Percentiles rank a stretch among this genome's conserved stretches.
Evolutionary conservation across 2,888 invertebrate species (phyloP).

Genomic region (Ecliptopera silaceata): DNA sequence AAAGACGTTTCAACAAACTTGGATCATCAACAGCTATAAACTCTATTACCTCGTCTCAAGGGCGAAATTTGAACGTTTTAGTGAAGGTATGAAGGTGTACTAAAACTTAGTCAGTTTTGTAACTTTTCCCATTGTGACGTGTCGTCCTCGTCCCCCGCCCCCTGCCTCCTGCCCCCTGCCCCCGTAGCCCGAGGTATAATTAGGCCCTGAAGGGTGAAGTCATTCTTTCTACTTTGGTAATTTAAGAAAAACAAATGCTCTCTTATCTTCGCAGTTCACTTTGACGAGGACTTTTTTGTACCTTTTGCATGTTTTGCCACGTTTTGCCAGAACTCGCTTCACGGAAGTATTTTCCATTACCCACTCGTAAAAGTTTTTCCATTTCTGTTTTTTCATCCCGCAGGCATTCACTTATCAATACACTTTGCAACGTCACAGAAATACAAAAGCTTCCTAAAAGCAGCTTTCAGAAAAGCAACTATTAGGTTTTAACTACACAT

Average conservation of each 20-base stretch:
- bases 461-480: constrained; percentile 9
- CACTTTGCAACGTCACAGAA: constrained; percentile 2
- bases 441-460: constrained; percentile 10
- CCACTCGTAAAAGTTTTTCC: not conserved
- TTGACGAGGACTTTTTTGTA: constrained; percentile 7
- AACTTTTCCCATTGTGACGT: constrained; percentile 71
- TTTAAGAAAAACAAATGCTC: constrained; percentile 48
- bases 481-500: constrained; percentile 2
- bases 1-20: constrained; percentile 47
- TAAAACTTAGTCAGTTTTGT: constrained; percentile 60
- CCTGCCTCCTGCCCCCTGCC: no score
- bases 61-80: constrained; percentile 41
- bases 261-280: constrained; percentile 23
- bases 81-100: constrained; percentile 38
- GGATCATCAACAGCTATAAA: constrained; percentile 24
- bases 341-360: not conserved
- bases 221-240: constrained; percentile 46
- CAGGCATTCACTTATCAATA: not conserved
- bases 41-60: constrained; percentile 42
- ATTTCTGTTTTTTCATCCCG: not conserved
- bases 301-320: not conserved
- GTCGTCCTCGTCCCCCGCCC: constrained; percentile 40
- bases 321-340: not conserved
- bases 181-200: constrained; percentile 45
- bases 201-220: constrained; percentile 48